Conservation (phyloP, 1,140 invertebrate species). For the Samia ricini region DNA sequence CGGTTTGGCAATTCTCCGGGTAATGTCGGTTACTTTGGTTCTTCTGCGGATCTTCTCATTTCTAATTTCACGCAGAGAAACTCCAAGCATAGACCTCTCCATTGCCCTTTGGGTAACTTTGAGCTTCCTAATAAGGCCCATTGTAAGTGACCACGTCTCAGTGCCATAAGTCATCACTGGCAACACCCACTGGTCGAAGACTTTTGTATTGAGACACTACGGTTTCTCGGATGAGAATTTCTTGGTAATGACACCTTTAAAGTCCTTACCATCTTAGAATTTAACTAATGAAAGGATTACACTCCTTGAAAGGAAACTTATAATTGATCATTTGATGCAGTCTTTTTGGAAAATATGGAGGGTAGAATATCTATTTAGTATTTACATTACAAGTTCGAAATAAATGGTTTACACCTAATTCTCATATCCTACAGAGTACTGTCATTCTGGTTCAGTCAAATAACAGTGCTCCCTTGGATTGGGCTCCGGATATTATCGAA, state of each 20-base stretch:
- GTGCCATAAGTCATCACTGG: too few relatives aligned
- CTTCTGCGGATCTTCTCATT: too few relatives aligned
- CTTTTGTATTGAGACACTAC: too few relatives aligned
- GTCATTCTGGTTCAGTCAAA: slow-evolving; percentile 13
- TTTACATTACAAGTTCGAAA: slow-evolving; percentile 6
- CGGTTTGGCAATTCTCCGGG: too few relatives aligned
- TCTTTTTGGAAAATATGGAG: neutral
- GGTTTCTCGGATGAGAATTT: too few relatives aligned
- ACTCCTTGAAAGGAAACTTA: neutral
- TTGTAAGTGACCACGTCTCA: too few relatives aligned
- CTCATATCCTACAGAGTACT: slow-evolving; percentile 12
- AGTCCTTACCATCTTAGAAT: neutral
- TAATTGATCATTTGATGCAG: slow-evolving; percentile 10
- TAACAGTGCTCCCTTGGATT: slow-evolving; percentile 14
- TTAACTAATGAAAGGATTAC: neutral
- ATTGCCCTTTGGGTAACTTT: too few relatives aligned
- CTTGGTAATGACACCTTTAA: neutral
- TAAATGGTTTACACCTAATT: slow-evolving; percentile 2
- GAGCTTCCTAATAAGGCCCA: too few relatives aligned
- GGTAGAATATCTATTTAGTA: slow-evolving; percentile 2
- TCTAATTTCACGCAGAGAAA: too few relatives aligned
- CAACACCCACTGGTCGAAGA: too few relatives aligned
- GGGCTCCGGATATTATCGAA: slow-evolving; percentile 18
- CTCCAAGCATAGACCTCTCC: too few relatives aligned
- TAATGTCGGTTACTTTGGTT: too few relatives aligned